A percentile compares a stretch with the other conserved stretches of the same genome.
These are phyloP conservation scores for Bembecia ichneumoniformis DNA, from an alignment of 2,888 invertebrate genomes.

Conservation along the genomic window DNA sequence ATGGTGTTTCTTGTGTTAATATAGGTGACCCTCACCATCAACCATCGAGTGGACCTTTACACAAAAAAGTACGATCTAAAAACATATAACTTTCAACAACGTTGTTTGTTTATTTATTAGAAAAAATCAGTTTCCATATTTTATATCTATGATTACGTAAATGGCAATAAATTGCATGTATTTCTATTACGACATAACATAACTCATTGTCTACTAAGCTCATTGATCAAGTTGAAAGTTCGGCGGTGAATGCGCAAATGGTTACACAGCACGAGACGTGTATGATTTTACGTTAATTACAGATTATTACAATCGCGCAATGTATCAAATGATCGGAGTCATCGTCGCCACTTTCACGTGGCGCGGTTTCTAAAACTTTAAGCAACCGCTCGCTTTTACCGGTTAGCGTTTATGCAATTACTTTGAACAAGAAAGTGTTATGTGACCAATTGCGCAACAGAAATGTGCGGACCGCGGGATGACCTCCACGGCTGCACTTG, in stretches of 20 bases:
- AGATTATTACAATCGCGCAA: background rate
- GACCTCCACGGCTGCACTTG: too few relatives aligned
- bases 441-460: slow-evolving; percentile 1
- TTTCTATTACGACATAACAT: too few relatives aligned
- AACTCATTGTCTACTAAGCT: background rate
- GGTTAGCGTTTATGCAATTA: slow-evolving; percentile 2
- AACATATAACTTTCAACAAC: too few relatives aligned
- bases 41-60: too few relatives aligned
- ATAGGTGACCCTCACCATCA: too few relatives aligned
- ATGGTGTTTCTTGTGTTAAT: too few relatives aligned
- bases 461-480: slow-evolving; percentile 2
- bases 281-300: background rate
- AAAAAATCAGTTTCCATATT: too few relatives aligned
- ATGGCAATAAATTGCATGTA: too few relatives aligned
- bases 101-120: too few relatives aligned
- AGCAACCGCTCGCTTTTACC: slow-evolving; percentile 11
- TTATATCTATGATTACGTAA: too few relatives aligned
- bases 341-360: slow-evolving; percentile 17
- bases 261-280: too few relatives aligned
- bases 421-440: background rate
- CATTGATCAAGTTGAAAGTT: background rate
- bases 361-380: slow-evolving; percentile 6
- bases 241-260: background rate
- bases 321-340: slow-evolving; percentile 14
- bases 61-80: too few relatives aligned